Evolutionary conservation across 2,888 invertebrate species (phyloP), one percentile per base, ranked within the genome.

Genomic region (Dryomyza anilis): DNA sequence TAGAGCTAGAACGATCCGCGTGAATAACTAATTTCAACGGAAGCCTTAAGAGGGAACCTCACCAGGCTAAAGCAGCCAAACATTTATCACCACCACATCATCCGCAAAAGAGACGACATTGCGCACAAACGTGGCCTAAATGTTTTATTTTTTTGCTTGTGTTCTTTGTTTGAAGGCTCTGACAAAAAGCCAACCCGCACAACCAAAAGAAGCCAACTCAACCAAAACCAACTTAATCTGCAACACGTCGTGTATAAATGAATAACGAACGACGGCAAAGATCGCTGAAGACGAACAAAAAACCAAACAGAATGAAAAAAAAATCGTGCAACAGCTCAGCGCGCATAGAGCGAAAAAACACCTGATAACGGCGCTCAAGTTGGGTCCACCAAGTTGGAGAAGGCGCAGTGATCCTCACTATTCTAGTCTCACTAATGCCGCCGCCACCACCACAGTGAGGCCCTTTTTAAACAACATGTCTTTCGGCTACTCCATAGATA

Each of bases 21-120:
- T 80, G 79, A 79, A 79, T 81, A 80, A 81, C 81, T 79, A 79
- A 79, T 79, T 80, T 78, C 76, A 78, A 79, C 78, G 74, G 81
- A 76, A 77, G 73, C 74, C 74, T 71, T 70, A 48, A 36, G 53
- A 55, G 65, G 58, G 56, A 64, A 48, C 53, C 19, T 50, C 23
- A 57, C n/a, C 56, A 57, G 45, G 53, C 43, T 46, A 53, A 55
- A 58, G 63, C 59, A 59, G 60, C 63, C 56, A 52, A 55, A 73
- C 74, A 77, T 78, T 79, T 78, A 79, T 78, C 77, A 78, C 78
- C 78, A 72, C 64, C 64, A 67, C 66, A 68, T 63, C 48, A 58
- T 30, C 67, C 50, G 23, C 65, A 59, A 59, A 63, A 55, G 67
- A 68, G 21, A 33, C 36, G n/a, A 62, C 62, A 63, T n/a, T n/a